Evolutionary conservation across 2,888 invertebrate genomes (phyloP).

Genomic region (Ptilodon capucinus): DNA sequence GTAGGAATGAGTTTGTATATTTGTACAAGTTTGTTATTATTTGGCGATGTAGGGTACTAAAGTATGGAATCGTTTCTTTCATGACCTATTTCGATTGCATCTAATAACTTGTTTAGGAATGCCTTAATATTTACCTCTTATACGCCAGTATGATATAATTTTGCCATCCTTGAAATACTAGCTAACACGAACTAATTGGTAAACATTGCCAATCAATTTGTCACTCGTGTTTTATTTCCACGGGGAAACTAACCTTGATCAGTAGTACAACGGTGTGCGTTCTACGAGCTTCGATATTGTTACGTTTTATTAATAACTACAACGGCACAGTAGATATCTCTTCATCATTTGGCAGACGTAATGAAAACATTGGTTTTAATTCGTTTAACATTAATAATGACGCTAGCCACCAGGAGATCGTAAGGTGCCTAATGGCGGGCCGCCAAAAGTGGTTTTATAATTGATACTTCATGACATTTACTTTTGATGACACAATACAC

Average conservation of each 20-base stretch:
- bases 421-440: conserved; percentile 41
- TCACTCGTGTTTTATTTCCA: neutral
- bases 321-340: conserved; percentile 5
- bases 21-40: neutral
- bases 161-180: neutral
- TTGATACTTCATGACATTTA: conserved; percentile 8
- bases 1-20: neutral
- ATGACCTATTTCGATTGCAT: neutral
- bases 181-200: conserved; percentile 5
- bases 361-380: conserved; percentile 35
- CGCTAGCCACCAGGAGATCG: conserved; percentile 8
- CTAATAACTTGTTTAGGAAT: neutral
- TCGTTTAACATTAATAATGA: conserved; percentile 30
- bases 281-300: neutral
- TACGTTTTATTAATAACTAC: neutral
- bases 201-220: conserved; percentile 16
- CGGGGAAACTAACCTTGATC: neutral
- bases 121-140: neutral
- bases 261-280: neutral
- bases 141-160: neutral
- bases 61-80: neutral
- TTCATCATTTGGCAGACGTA: conserved; percentile 32
- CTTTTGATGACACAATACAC: neutral
- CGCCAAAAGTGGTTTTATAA: conserved; percentile 33
- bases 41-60: neutral